Conservation (phyloP, 2,797 vertebrate genomes). For the Brachymystax lenok region DNA sequence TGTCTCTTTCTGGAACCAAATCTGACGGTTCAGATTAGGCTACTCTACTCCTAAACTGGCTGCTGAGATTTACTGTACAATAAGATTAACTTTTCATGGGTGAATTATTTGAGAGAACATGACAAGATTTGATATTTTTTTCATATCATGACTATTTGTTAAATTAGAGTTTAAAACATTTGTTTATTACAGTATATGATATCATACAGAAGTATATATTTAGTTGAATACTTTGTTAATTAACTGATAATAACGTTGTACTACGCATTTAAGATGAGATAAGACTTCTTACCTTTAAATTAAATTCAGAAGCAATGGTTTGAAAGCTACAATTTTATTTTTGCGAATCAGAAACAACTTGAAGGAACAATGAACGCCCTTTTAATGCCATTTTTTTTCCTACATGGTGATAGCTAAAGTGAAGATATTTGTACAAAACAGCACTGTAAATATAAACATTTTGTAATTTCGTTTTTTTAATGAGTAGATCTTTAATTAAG, state of each 20-base stretch:
- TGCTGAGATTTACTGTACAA: neutral
- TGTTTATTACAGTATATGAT: too few species aligned
- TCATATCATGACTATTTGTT: neutral
- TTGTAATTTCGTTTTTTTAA: neutral
- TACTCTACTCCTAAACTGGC: neutral
- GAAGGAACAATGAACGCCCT: neutral
- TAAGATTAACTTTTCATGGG: neutral
- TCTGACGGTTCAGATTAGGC: neutral
- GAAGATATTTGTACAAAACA: neutral
- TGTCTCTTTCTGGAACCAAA: conserved; percentile 2
- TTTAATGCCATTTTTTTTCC: neutral
- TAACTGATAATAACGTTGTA: neutral
- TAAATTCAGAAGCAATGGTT: neutral
- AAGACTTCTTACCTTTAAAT: neutral
- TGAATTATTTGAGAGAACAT: neutral
- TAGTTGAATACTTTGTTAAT: neutral
- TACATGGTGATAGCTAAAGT: neutral
- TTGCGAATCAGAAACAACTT: neutral
- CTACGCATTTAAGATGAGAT: neutral
- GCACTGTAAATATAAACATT: neutral
- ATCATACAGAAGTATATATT: neutral
- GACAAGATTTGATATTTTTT: neutral
- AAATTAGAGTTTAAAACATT: neutral
- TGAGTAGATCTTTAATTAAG: neutral
- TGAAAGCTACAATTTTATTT: neutral